Percentiles rank a stretch among this genome's conserved stretches.
Evolutionary conservation across 2,888 invertebrate species (phyloP).

Genomic region (Phaedon cochleariae): DNA sequence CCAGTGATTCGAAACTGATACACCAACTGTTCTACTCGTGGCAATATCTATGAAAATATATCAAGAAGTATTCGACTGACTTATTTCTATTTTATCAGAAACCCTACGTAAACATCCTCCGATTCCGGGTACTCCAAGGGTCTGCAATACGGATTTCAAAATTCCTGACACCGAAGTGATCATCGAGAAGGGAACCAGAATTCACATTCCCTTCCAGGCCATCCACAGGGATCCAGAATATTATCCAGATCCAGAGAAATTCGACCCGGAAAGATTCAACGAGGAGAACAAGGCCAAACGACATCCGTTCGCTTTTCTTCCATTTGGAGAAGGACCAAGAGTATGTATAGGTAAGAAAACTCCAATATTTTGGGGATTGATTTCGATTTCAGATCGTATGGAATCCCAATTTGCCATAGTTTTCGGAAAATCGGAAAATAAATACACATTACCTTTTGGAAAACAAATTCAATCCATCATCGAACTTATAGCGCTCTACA

Average conservation of each 20-base stretch:
- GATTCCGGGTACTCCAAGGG: slow-evolving; percentile 33
- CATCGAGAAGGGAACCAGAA: slow-evolving; percentile 27
- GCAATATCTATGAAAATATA: too few relatives aligned
- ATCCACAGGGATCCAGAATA: slow-evolving; percentile 42
- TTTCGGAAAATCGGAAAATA: too few relatives aligned
- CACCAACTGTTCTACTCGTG: too few relatives aligned
- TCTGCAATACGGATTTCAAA: slow-evolving; percentile 40
- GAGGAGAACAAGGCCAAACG: slow-evolving; percentile 41
- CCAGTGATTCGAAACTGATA: too few relatives aligned
- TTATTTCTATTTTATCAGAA: slow-evolving; percentile 28
- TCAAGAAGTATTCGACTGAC: background rate
- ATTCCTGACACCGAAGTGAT: slow-evolving; percentile 39
- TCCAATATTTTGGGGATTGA: too few relatives aligned
- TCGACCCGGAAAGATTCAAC: slow-evolving; percentile 53
- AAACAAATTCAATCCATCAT: too few relatives aligned
- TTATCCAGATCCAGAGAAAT: slow-evolving; percentile 67
- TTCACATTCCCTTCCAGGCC: slow-evolving; percentile 22
- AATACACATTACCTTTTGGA: too few relatives aligned
- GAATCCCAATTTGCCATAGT: too few relatives aligned
- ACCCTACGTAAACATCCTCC: slow-evolving; percentile 38
- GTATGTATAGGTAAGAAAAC: slow-evolving; percentile 63
- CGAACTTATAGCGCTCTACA: too few relatives aligned
- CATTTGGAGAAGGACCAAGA: slow-evolving; percentile 68
- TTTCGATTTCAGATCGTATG: too few relatives aligned
- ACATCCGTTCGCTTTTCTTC: slow-evolving; percentile 36